A percentile compares a stretch with the other conserved stretches of the same genome.
Conservation (phyloP, 1,140 invertebrate genomes). For the Pseudomyrmex flavicornis region DNA sequence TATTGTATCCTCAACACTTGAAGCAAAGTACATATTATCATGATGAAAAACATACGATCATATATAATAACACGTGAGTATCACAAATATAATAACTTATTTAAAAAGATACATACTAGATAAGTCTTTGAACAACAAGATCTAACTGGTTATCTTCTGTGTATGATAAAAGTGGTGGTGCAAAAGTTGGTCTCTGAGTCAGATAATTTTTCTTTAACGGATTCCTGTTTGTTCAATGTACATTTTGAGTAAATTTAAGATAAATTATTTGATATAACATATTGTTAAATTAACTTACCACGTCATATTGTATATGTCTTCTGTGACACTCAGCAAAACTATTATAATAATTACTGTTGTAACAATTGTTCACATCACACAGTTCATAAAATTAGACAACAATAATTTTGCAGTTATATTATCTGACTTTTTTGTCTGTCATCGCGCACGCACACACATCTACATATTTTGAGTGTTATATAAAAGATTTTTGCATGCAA, state of each 20-base stretch:
- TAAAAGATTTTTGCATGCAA: no score
- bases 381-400: background rate
- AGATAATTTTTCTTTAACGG: constrained; percentile 78
- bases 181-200: constrained; percentile 78
- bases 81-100: background rate
- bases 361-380: background rate
- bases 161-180: constrained; percentile 77
- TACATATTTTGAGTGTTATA: no score
- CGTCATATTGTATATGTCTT: constrained; percentile 58
- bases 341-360: background rate
- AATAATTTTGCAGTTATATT: background rate
- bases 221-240: constrained; percentile 70
- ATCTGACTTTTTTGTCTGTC: no score
- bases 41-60: background rate
- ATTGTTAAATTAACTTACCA: constrained; percentile 56
- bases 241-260: background rate
- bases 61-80: background rate
- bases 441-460: no score
- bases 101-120: constrained; percentile 74
- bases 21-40: constrained; percentile 47
- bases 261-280: background rate
- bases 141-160: constrained; percentile 80
- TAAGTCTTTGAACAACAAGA: constrained; percentile 80
- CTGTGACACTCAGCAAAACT: background rate
- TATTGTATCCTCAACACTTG: constrained; percentile 80